A percentile compares a stretch with the other conserved stretches of the same genome.
Conservation (phyloP, 1,140 invertebrate genomes). For the Frieseomelitta varia region DNA sequence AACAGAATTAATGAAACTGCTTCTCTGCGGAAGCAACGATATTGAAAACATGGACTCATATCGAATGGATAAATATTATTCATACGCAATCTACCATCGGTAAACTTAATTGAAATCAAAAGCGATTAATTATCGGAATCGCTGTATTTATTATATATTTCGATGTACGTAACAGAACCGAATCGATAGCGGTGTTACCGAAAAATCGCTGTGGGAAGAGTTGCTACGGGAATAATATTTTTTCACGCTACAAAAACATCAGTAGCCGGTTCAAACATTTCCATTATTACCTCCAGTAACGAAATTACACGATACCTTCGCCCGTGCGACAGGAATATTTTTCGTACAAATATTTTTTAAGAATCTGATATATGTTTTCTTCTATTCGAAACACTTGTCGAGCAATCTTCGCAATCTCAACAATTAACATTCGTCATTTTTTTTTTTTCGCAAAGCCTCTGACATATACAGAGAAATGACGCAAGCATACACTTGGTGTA, state of each 20-base stretch:
- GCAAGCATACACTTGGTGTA: no score
- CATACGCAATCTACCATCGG: not conserved
- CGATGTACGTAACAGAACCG: not conserved
- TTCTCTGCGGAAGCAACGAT: not conserved
- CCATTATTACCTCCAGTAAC: not conserved
- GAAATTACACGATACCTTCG: not conserved
- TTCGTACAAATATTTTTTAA: not conserved
- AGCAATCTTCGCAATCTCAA: not conserved
- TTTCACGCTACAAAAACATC: not conserved
- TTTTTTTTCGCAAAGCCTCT: not conserved
- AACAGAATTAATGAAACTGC: not conserved
- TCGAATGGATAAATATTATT: slow-evolving; percentile 10
- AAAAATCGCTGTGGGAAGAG: not conserved
- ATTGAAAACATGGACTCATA: slow-evolving; percentile 3
- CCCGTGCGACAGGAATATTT: not conserved
- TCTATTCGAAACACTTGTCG: not conserved
- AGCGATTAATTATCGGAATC: not conserved
- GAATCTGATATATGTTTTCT: not conserved
- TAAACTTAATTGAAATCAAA: slow-evolving; percentile 12
- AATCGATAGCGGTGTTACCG: no score
- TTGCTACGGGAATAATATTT: not conserved
- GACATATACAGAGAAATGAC: not conserved
- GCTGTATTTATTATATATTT: not conserved
- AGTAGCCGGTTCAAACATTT: not conserved
- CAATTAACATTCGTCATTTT: not conserved